Percentiles rank a stretch among this genome's conserved stretches.
These are phyloP conservation scores for Chrysoperla carnea DNA, from an alignment of 1,140 invertebrate species.

Conservation along the genomic window DNA sequence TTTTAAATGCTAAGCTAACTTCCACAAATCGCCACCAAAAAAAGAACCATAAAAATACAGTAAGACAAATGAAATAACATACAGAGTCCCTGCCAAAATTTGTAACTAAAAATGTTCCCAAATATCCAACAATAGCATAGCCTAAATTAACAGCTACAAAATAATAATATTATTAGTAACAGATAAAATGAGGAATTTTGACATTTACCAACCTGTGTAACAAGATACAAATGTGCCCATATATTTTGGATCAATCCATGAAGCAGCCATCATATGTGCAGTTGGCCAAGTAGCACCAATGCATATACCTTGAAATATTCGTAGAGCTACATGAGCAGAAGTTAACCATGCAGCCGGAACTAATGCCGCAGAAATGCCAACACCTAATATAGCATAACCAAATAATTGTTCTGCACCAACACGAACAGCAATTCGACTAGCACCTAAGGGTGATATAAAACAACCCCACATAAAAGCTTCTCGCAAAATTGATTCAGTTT, in stretches of 20 bases:
- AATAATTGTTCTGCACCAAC: slow-evolving; percentile 35
- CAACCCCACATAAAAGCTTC: slow-evolving; percentile 38
- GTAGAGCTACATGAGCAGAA: slow-evolving; percentile 32
- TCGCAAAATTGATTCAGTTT: slow-evolving; percentile 31
- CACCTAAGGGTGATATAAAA: slow-evolving; percentile 31
- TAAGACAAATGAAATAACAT: slow-evolving; percentile 34
- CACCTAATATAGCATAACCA: slow-evolving; percentile 31
- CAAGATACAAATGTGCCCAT: slow-evolving; percentile 35
- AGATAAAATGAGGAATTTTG: not conserved
- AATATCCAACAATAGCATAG: slow-evolving; percentile 32
- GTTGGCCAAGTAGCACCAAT: slow-evolving; percentile 38
- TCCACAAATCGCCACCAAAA: slow-evolving; percentile 47
- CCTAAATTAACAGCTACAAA: slow-evolving; percentile 33
- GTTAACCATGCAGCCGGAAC: slow-evolving; percentile 36
- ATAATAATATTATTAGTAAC: not conserved
- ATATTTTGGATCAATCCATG: slow-evolving; percentile 36
- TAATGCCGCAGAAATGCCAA: slow-evolving; percentile 29
- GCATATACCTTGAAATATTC: slow-evolving; percentile 34
- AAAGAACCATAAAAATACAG: slow-evolving; percentile 44
- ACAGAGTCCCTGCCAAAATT: slow-evolving; percentile 33
- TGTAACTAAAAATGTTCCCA: slow-evolving; percentile 31
- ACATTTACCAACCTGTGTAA: slow-evolving; percentile 26
- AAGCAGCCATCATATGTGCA: slow-evolving; percentile 37
- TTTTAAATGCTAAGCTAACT: slow-evolving; percentile 23
- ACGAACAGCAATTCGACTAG: slow-evolving; percentile 33